A percentile compares a stretch with the other conserved stretches of the same genome.
Conservation (phyloP, 1,140 invertebrate species). For the Aphidius ervi region DNA sequence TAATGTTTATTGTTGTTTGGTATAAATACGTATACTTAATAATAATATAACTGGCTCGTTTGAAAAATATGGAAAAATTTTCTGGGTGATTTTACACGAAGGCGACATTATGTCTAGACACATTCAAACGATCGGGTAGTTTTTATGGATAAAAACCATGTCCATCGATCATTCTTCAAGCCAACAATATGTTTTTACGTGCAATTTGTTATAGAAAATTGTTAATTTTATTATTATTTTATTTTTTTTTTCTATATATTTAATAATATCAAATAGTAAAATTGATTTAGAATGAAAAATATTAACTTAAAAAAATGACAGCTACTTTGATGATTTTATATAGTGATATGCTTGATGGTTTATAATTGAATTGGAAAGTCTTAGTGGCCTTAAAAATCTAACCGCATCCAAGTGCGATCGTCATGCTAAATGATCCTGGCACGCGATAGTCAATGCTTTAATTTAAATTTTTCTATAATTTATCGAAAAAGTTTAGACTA, state of each 20-base stretch:
- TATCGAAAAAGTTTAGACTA: too few species aligned
- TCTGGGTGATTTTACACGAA: conserved; percentile 5
- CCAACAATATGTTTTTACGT: conserved; percentile 7
- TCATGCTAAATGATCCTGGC: too few species aligned
- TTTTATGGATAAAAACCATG: conserved; percentile 1
- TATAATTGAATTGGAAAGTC: conserved; percentile 8
- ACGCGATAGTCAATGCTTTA: too few species aligned
- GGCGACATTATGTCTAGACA: conserved; percentile 6
- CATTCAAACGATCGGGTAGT: conserved; percentile 1
- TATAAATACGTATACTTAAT: too few species aligned
- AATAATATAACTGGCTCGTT: too few species aligned
- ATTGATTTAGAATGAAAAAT: too few species aligned
- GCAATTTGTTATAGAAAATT: conserved; percentile 5
- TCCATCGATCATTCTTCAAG: conserved; percentile 4
- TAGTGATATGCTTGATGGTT: conserved; percentile 8
- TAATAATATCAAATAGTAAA: too few species aligned
- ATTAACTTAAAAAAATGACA: too few species aligned
- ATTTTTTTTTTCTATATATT: too few species aligned
- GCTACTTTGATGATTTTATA: neutral
- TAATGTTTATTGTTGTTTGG: too few species aligned
- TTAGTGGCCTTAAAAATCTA: conserved; percentile 9
- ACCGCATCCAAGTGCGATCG: neutral
- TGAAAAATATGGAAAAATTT: neutral
- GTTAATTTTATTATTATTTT: neutral
- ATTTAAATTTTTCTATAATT: too few species aligned